Evolutionary conservation across 2,113 vertebrate genomes (phyloP), one percentile per base, ranked within the genome.

Genomic region (Bombycilla garrulus): DNA sequence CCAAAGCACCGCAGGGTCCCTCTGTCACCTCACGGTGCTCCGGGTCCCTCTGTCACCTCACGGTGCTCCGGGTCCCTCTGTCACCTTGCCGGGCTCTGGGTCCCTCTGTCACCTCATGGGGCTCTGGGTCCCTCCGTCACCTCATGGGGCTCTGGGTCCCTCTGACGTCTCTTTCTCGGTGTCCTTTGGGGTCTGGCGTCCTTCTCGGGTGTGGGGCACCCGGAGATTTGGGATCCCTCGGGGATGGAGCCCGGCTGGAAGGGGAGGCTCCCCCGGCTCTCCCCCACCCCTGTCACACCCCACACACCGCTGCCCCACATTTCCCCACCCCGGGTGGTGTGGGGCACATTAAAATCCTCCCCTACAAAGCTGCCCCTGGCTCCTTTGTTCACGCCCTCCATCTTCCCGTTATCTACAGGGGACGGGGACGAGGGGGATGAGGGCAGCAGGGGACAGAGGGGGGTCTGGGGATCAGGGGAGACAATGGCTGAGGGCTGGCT

Each of bases 281-380:
- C 5, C 1, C 61, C 48, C 33, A 21, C 25, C 35, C 15, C 66
- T 50, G 3, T 64, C 4, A 4, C 61, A 53, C n/a, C 74, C 84
- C 8, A 0, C 54, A 45, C 0, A 0, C 26, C 25, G 0, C 71
- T 25, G 20, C 40, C 57, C 53, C 57, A 25, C 0, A 22, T 10
- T 29, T 31, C 57, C 77, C 42, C 2, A 5, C 24, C 13, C 51
- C 0, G 4, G 58, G 42, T 31, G 2, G 2, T 7, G 62, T 17
- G 57, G 53, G 69, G 24, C 25, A 23, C 85, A 96, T 93, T 95
- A 95, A 96, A 96, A 62, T 6, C 44, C 33, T 74, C 12, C 9
- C 47, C 56, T 9, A 33, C 61, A 60, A 86, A 74, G 3, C 47
- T 5, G 15, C 7, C 7, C 3, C 15, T 0, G 15, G 13, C 22